phyloP scores from a whole-genome alignment of 2,113 vertebrate genomes.

The Sus scrofa region DNA sequence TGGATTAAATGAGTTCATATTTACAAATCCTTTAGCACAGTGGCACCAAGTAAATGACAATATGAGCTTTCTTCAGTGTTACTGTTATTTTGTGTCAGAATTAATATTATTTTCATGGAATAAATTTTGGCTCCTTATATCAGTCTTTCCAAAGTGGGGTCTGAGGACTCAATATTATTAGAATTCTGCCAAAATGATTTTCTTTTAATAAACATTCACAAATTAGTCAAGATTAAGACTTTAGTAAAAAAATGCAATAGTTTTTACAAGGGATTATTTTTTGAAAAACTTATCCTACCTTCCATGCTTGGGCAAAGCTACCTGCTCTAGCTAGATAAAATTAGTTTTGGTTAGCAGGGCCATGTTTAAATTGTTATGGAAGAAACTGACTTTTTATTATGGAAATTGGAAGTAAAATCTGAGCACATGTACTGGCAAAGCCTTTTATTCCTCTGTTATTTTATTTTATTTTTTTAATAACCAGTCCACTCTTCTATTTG shows the following conservation, averaged over 20 bases:
- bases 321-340: not conserved
- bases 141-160: not conserved
- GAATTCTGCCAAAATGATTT: not conserved
- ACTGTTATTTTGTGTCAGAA: not conserved
- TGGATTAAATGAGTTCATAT: not conserved
- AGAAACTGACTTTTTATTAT: constrained; percentile 64
- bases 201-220: not conserved
- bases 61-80: not conserved
- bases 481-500: constrained; percentile 10
- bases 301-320: not conserved
- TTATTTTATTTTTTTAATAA: constrained; percentile 55
- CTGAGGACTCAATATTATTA: not conserved
- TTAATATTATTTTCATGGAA: constrained; percentile 25
- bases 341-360: not conserved
- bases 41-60: not conserved
- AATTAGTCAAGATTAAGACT: not conserved
- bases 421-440: constrained; percentile 42
- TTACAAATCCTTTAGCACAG: not conserved
- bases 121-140: constrained; percentile 10
- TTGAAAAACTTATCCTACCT: not conserved
- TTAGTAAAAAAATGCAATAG: not conserved
- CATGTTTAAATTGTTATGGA: constrained; percentile 41
- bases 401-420: constrained; percentile 62
- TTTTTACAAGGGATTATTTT: not conserved
- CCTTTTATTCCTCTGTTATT: constrained; percentile 58